phyloP scores from a whole-genome alignment of 2,888 invertebrate genomes.

The Tolmerus cingulatus region DNA sequence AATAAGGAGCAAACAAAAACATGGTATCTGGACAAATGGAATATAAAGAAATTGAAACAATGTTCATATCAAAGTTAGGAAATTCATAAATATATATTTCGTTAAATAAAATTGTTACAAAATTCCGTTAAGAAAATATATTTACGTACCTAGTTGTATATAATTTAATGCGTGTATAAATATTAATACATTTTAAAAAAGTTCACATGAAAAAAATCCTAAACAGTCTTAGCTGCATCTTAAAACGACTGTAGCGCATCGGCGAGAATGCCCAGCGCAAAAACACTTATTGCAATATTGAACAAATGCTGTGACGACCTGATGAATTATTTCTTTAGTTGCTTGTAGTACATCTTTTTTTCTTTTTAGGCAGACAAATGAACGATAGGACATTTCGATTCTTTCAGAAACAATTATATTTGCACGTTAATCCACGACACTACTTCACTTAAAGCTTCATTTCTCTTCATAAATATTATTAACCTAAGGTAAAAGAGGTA shows the following conservation, averaged over 20 bases:
- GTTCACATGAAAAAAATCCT: slow-evolving; percentile 26
- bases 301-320: slow-evolving; percentile 6
- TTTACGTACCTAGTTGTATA: slow-evolving; percentile 44
- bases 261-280: not conserved
- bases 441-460: slow-evolving; percentile 44
- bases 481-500: slow-evolving; percentile 31
- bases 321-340: slow-evolving; percentile 32
- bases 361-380: slow-evolving; percentile 19
- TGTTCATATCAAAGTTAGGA: slow-evolving; percentile 45
- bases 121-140: slow-evolving; percentile 48
- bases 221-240: slow-evolving; percentile 39
- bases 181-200: slow-evolving; percentile 37
- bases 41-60: not conserved
- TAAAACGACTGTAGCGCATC: not conserved
- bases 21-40: not conserved
- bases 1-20: too few species aligned
- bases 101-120: slow-evolving; percentile 46
- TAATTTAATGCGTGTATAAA: slow-evolving; percentile 44
- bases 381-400: not conserved
- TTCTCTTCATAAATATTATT: slow-evolving; percentile 38
- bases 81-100: slow-evolving; percentile 41
- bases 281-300: slow-evolving; percentile 1
- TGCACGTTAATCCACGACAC: slow-evolving; percentile 41
- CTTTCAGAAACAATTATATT: slow-evolving; percentile 9
- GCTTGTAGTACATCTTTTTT: not conserved